Base-by-base conservation (phyloP, 2,113 vertebrate species). In the Cynocephalus volans region DNA sequence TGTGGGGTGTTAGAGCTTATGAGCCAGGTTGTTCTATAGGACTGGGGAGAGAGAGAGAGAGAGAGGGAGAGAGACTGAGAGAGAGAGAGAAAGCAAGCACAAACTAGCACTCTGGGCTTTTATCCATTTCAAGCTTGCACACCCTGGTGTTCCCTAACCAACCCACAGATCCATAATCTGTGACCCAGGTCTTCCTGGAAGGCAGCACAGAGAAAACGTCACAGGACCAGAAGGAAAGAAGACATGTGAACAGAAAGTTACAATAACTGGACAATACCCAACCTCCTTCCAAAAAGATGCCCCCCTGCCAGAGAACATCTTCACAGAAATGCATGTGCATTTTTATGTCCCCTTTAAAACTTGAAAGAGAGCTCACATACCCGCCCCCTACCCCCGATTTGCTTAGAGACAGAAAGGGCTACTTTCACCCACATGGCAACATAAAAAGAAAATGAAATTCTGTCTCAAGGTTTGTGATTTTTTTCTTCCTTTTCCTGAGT, bases 361-460 rank as follows among this genome's bases (percentile, higher is more conserved):
- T 93, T 97, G 96, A 98, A 98, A 98, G 96, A n/a, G 90, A 87
- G 79, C 87, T 94, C 93, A 60, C 82, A 80, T 45, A 90, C 73
- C 88, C 4, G 41, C 86, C 60, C 70, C n/a, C 52, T 2, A 17
- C 48, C 36, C 54, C 58, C 8, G 81, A 94, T 93, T 93, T 81
- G 85, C 2, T 75, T 90, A 24, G 62, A 88, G 54, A 70, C 64
- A 56, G 82, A 81, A 94, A 75, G 58, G 82, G 54, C 36, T 97
- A 41, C 93, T 92, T 97, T 97, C 96, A 95, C 73, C 95, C 88
- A 93, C 62, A 50, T 97, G 81, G 96, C 92, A 89, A 93, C 91
- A 97, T 96, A 97, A 98, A 98, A 98, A 95, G 94, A 97, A 98
- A 98, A 98, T 98, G 98, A 98, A 98, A 98, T 98, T 98, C 96